phyloP scores from a whole-genome alignment of 2,113 vertebrate genomes.

The Azemiops feae region DNA sequence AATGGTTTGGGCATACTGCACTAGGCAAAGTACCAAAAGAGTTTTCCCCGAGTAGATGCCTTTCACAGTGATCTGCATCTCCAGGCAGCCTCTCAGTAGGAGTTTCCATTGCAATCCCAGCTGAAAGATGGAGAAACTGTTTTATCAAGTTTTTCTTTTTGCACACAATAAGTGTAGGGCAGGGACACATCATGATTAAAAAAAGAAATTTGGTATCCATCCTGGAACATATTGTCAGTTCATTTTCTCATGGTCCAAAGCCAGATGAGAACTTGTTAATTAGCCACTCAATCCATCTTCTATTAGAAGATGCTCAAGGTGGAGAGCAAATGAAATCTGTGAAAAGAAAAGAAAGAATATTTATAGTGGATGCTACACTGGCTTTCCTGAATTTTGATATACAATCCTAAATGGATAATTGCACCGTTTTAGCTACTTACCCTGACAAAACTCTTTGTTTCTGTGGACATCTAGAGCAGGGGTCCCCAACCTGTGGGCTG shows the following conservation, averaged over 20 bases:
- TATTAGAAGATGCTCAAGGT: not conserved
- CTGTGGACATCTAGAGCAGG: not conserved
- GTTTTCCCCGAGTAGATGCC: too few relatives aligned
- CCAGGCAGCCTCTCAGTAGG: too few relatives aligned
- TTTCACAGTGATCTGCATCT: too few relatives aligned
- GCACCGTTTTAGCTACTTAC: slow-evolving; percentile 7
- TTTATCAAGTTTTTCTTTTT: not conserved
- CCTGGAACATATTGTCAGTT: not conserved
- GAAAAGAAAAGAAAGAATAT: not conserved
- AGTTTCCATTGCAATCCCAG: not conserved
- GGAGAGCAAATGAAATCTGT: not conserved
- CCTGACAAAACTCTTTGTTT: slow-evolving; percentile 18
- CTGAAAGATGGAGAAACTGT: not conserved
- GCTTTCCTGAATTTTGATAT: not conserved
- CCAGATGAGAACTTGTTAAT: not conserved
- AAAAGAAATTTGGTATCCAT: not conserved
- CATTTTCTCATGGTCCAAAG: not conserved
- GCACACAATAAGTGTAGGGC: not conserved
- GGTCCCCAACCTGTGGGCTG: too few relatives aligned
- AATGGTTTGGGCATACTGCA: not conserved
- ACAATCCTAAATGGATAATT: slow-evolving; percentile 17
- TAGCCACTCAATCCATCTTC: not conserved
- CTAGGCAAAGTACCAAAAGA: not conserved
- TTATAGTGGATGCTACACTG: not conserved
- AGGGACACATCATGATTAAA: not conserved